Base-by-base conservation (phyloP, 1,140 invertebrate genomes). In the Rhagoletis zephyria region DNA sequence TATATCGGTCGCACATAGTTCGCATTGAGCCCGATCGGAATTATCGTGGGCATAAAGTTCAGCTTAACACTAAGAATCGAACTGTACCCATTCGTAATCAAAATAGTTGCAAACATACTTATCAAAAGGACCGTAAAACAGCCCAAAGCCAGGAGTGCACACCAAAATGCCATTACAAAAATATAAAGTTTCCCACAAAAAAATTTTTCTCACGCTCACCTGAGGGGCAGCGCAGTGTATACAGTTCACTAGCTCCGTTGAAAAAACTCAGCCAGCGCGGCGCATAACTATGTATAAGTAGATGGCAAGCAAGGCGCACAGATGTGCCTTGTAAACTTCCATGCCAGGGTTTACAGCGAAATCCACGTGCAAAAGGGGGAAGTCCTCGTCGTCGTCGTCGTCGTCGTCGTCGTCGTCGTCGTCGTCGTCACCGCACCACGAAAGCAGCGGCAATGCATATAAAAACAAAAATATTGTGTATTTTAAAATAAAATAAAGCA, bases 141-240 rank as follows among this genome's bases (percentile, higher is more conserved):
- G 48, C 51, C 51, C 74, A 81, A 56, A 51, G 74, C 56, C n/a
- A 19, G 51, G 51, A 19, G 7, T 30, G 7, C 74, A n/a, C 48
- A 81, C 48, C 48, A 19, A 81, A 74, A 74, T 48, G 70, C 45
- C 19, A 56, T 51, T 56, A 81, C 45, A 56, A 56, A 48, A 19
- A 56, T 81, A 19, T 56, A 81, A 56, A 59, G n/a, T 81, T 81
- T 81, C 74, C 74, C 74, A 81, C 74, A 81, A 56, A 81, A 81
- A 81, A 81, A 6, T 51, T 81, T 30, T 81, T 81, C 74, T 81
- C 74, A 81, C 74, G 74, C 74, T 81, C 74, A 81, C 74, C 74
- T 81, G 74, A 81, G 48, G 74, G 74, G 40, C 70, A 74, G 16
- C 42, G 70, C 70, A 67, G 30, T 40, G 6, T 40, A 40, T 30